Evolutionary conservation across 2,113 vertebrate species (phyloP).

Genomic region (Leiothrix lutea): DNA sequence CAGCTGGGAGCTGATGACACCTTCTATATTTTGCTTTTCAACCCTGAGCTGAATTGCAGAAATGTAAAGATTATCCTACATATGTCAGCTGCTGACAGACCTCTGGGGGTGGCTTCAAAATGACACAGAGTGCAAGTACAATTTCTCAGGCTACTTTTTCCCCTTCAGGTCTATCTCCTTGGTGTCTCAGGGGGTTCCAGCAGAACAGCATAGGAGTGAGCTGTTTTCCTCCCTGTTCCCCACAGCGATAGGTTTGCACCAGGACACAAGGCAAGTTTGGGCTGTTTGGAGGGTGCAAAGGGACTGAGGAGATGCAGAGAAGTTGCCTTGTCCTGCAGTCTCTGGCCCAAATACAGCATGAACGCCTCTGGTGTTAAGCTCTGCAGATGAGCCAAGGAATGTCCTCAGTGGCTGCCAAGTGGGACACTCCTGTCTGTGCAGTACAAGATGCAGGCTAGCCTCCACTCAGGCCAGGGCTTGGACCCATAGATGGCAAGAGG

Average conservation of each 20-base stretch:
- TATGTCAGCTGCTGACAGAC: not conserved
- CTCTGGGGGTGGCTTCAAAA: not conserved
- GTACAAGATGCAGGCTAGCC: not conserved
- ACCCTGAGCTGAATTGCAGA: not conserved
- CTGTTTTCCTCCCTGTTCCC: not conserved
- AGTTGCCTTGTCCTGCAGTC: not conserved
- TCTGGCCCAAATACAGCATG: not conserved
- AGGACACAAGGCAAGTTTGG: not conserved
- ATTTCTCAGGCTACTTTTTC: not conserved
- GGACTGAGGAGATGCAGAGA: not conserved
- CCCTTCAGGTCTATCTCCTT: not conserved
- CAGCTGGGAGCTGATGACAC: not conserved
- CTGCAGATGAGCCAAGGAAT: slow-evolving; percentile 13
- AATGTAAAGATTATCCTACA: not conserved
- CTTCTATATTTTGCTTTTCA: not conserved
- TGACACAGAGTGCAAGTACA: not conserved
- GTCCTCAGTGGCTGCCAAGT: not conserved
- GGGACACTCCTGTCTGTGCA: not conserved
- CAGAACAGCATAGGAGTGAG: not conserved
- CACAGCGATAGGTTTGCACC: not conserved
- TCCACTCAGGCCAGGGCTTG: not conserved
- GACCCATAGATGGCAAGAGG: not conserved
- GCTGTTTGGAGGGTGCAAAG: not conserved
- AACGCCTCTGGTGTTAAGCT: not conserved
- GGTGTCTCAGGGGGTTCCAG: not conserved